These are phyloP conservation scores for Hydractinia echinata DNA, from an alignment of 30 jellyfish, hydroid and myxozoan species.

Conservation along the genomic window DNA sequence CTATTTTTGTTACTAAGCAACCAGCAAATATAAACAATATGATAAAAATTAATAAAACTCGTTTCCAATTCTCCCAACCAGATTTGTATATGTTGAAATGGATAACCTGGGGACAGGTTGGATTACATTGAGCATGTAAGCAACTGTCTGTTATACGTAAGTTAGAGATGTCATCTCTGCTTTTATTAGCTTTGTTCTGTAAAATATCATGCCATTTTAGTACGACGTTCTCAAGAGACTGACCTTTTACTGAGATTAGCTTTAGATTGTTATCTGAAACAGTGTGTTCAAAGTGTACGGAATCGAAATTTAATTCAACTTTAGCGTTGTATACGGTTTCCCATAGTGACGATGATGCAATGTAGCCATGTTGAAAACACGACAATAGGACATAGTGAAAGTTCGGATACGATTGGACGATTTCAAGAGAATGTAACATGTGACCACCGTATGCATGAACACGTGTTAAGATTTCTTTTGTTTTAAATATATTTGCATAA, in stretches of 20 bases:
- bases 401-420: slow-evolving; percentile 39
- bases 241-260: slow-evolving; percentile 41
- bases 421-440: slow-evolving; percentile 38
- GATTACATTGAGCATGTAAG: slow-evolving; percentile 70
- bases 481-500: slow-evolving; percentile 11
- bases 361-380: slow-evolving; percentile 75
- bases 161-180: neutral
- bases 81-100: neutral
- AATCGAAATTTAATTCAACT: slow-evolving; percentile 35
- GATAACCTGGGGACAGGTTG: slow-evolving; percentile 60
- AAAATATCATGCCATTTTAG: slow-evolving; percentile 31
- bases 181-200: neutral
- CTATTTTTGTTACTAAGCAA: slow-evolving; percentile 1
- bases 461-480: slow-evolving; percentile 45
- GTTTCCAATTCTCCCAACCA: neutral
- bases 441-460: slow-evolving; percentile 68
- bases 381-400: slow-evolving; percentile 52
- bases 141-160: slow-evolving; percentile 36
- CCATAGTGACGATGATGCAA: slow-evolving; percentile 83
- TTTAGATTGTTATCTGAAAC: slow-evolving; percentile 46
- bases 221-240: slow-evolving; percentile 29
- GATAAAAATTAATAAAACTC: neutral
- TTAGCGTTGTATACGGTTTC: slow-evolving; percentile 37
- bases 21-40: slow-evolving; percentile 5
- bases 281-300: slow-evolving; percentile 54